Evolutionary conservation across 2,888 invertebrate species (phyloP).

Genomic region (Hypercompe scribonia): DNA sequence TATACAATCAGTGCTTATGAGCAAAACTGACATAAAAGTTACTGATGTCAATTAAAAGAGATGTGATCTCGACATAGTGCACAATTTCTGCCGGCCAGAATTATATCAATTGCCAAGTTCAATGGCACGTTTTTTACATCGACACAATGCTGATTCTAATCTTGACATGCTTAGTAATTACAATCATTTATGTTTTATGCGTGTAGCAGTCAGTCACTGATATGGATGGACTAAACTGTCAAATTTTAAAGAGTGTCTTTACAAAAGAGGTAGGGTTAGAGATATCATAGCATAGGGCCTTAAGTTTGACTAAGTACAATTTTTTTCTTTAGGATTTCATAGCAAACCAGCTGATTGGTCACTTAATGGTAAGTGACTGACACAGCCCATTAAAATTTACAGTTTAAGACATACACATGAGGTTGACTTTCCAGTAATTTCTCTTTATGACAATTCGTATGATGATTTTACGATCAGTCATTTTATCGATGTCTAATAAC

Average conservation of each 20-base stretch:
- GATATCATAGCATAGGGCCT: not conserved
- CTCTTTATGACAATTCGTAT: not conserved
- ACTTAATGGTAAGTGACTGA: no score
- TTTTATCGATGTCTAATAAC: not conserved
- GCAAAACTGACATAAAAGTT: slow-evolving; percentile 17
- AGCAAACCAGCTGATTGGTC: no score
- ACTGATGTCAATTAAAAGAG: slow-evolving; percentile 44
- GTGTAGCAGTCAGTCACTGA: not conserved
- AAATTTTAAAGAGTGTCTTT: not conserved
- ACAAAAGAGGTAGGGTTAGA: not conserved
- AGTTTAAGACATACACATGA: no score
- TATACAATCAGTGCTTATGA: slow-evolving; percentile 34
- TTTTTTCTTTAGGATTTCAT: no score
- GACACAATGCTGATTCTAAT: slow-evolving; percentile 16
- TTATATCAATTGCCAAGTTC: slow-evolving; percentile 27
- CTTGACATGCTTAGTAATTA: slow-evolving; percentile 8
- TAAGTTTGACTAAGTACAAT: no score
- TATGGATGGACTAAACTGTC: not conserved
- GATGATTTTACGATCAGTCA: not conserved
- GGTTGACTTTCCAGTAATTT: no score
- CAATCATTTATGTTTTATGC: not conserved
- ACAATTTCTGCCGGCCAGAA: slow-evolving; percentile 19
- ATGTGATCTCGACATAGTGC: slow-evolving; percentile 33
- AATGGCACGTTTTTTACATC: slow-evolving; percentile 24
- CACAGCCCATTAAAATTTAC: no score